Evolutionary conservation across 2,888 invertebrate species (phyloP), one percentile per base, ranked within the genome.

Genomic region (Plagiodera versicolora): DNA sequence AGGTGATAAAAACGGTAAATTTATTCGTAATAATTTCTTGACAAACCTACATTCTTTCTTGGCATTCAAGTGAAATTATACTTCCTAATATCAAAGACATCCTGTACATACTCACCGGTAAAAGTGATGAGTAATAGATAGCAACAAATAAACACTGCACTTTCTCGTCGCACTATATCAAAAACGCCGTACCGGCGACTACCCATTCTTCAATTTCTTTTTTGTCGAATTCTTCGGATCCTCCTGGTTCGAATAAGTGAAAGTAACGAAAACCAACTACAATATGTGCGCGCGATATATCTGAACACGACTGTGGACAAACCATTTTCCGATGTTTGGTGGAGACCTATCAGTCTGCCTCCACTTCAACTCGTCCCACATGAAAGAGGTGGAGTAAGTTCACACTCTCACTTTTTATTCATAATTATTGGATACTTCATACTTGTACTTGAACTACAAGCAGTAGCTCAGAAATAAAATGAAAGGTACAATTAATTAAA

Each of bases 111-210:
- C 73, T 70, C 68, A 73, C 73, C 71, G 58, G 66, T 63, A 64
- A 72, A 71, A 20, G 54, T 65, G 45, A 71, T 65, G 17, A 69
- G 47, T 11, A 72, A 48, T 54, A 73, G 64, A 67, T 71, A 72
- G 62, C 57, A 69, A 63, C 67, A 72, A 51, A 70, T 58, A 48
- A 71, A 67, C 56, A 68, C 62, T 16, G 65, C 64, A 70, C 67
- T 70, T 63, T 67, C 63, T n/a, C 65, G 65, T 24, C 59, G 61
- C 14, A 66, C 62, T n/a, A 66, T 61, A 17, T 58, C 58, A 55
- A 60, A 63, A 28, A 61, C 58, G 19, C 58, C 60, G 20, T 64
- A 60, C 17, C 54, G 60, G 45, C 61, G 63, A 17, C 11, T 24
- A 10, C 24, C 16, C 61, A 57, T 61, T 6, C 24, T 24, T 6